These are phyloP conservation scores for Flabesymbios commensalis DNA, from an alignment of 2,888 invertebrate species.

Conservation along the genomic window DNA sequence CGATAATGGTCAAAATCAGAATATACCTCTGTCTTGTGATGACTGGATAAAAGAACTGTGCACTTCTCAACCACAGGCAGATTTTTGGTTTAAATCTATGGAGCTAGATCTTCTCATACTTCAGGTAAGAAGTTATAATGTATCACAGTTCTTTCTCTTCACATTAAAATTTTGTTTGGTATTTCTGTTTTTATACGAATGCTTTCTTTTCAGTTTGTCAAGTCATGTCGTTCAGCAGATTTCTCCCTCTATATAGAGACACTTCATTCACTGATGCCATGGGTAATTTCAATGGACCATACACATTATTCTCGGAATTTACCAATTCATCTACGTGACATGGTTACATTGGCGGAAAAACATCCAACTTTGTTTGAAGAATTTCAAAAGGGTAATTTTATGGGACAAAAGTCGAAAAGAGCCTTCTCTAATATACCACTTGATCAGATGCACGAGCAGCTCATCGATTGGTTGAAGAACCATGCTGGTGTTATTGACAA, in stretches of 20 bases:
- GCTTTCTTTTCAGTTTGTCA: too few relatives aligned
- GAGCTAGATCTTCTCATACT: constrained; percentile 16
- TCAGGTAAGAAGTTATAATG: not conserved
- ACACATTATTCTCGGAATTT: too few relatives aligned
- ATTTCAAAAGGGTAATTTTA: constrained; percentile 13
- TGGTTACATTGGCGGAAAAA: too few relatives aligned
- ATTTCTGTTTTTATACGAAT: too few relatives aligned
- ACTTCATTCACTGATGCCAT: too few relatives aligned
- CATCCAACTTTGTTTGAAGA: constrained; percentile 11
- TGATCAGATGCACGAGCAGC: constrained; percentile 21
- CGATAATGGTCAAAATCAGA: too few relatives aligned
- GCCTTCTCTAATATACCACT: constrained; percentile 14
- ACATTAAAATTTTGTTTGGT: too few relatives aligned
- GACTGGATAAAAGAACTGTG: constrained; percentile 9
- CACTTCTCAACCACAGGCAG: constrained; percentile 3
- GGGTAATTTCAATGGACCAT: too few relatives aligned
- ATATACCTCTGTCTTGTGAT: constrained; percentile 10
- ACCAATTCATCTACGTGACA: too few relatives aligned
- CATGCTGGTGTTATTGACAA: constrained; percentile 18
- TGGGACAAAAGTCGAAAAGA: constrained; percentile 11
- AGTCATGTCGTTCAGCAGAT: too few relatives aligned
- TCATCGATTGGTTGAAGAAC: constrained; percentile 13
- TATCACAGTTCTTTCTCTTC: not conserved
- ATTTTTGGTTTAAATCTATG: constrained; percentile 15
- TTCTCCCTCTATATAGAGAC: too few relatives aligned